These are phyloP conservation scores for Chrysemys picta DNA, from an alignment of 2,113 vertebrate species.

Conservation along the genomic window DNA sequence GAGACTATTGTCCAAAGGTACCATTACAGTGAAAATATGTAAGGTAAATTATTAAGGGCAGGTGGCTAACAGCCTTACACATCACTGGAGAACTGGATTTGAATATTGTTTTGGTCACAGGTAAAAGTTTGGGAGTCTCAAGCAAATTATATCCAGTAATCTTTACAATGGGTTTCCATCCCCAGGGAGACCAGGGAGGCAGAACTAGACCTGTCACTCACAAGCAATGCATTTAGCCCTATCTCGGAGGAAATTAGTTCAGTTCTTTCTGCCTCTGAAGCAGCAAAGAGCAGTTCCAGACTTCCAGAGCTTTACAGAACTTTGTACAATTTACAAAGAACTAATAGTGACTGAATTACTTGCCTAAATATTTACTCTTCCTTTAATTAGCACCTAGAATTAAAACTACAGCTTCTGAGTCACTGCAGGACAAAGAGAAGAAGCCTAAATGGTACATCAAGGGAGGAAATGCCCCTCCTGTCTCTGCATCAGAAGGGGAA, in stretches of 20 bases:
- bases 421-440: background rate
- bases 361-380: background rate
- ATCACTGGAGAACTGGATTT: background rate
- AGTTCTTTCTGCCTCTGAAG: slow-evolving; percentile 16
- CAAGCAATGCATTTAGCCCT: slow-evolving; percentile 25
- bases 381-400: slow-evolving; percentile 37
- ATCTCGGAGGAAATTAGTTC: background rate
- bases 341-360: background rate
- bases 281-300: background rate
- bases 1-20: background rate
- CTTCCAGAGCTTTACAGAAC: background rate
- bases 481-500: background rate
- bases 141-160: background rate
- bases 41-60: slow-evolving; percentile 1
- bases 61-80: background rate
- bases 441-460: background rate
- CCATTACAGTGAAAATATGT: background rate
- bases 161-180: background rate
- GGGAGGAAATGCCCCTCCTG: background rate
- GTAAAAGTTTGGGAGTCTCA: slow-evolving; percentile 3
- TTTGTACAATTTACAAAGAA: background rate
- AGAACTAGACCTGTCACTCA: background rate
- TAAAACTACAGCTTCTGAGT: background rate
- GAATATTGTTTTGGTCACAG: background rate
- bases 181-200: background rate